These are phyloP conservation scores for Spinus pinus DNA, from an alignment of 2,797 vertebrate species.

Conservation along the genomic window DNA sequence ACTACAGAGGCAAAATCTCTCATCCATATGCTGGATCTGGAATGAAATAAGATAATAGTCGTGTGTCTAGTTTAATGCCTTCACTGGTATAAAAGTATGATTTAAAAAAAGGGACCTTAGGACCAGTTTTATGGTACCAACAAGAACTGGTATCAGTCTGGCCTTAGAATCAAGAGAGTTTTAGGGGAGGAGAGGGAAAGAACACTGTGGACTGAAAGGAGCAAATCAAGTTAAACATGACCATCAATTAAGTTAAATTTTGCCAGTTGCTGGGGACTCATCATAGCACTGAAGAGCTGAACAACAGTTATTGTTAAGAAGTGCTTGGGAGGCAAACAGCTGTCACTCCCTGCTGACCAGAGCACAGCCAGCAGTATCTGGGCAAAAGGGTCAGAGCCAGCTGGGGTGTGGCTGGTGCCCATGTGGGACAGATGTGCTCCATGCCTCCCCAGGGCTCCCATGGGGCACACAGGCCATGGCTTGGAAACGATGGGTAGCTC, in stretches of 20 bases:
- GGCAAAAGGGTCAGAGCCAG: not conserved
- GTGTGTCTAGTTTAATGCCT: not conserved
- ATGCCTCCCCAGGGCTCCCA: accelerated
- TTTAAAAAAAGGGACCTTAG: not conserved
- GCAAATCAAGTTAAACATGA: not conserved
- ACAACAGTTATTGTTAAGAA: not conserved
- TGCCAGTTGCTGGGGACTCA: not conserved
- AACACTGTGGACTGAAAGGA: not conserved
- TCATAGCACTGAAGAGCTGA: not conserved
- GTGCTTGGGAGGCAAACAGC: not conserved
- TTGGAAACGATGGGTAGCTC: accelerated
- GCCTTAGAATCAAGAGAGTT: not conserved
- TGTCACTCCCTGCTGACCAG: not conserved
- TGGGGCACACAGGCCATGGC: accelerated
- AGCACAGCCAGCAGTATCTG: not conserved
- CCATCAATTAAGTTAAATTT: not conserved
- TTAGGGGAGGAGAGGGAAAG: not conserved
- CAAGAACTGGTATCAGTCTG: not conserved
- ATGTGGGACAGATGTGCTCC: accelerated
- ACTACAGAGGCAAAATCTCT: not conserved
- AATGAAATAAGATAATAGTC: not conserved
- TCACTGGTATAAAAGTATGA: not conserved
- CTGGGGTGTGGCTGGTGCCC: accelerated
- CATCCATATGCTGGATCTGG: not conserved
- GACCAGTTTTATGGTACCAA: not conserved